phyloP scores from a whole-genome alignment of 2,888 invertebrate species.

The Mellilla xanthometata region DNA sequence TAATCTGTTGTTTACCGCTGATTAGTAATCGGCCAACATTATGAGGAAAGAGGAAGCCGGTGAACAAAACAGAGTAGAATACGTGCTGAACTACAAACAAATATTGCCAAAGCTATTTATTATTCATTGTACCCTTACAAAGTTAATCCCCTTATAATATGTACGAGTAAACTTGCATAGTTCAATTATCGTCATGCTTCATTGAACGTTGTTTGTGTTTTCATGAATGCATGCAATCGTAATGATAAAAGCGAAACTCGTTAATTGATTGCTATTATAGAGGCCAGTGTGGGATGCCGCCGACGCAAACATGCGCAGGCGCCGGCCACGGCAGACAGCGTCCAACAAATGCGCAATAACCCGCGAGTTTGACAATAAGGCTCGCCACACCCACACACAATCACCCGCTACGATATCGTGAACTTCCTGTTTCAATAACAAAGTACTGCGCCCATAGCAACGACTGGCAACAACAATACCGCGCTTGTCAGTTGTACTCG shows the following conservation, averaged over 20 bases:
- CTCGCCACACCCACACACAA: conserved; percentile 65
- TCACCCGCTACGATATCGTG: conserved; percentile 56
- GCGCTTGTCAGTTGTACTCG: no score
- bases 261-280: conserved; percentile 47
- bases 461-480: conserved; percentile 11
- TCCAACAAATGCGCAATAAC: conserved; percentile 61
- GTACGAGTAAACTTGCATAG: no score
- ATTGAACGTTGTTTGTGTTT: conserved; percentile 23
- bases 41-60: conserved; percentile 15
- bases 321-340: conserved; percentile 38
- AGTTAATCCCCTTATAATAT: no score
- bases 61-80: neutral
- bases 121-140: no score
- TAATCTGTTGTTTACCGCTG: conserved; percentile 22
- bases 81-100: conserved; percentile 15
- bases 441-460: conserved; percentile 41
- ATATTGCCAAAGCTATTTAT: no score
- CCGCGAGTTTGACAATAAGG: conserved; percentile 54
- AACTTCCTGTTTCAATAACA: conserved; percentile 64
- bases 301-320: conserved; percentile 20
- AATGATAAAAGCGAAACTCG: conserved; percentile 49
- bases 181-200: conserved; percentile 4
- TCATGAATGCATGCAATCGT: conserved; percentile 25
- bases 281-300: conserved; percentile 51
- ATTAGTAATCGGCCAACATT: conserved; percentile 14